A percentile compares a stretch with the other conserved stretches of the same genome.
These are phyloP conservation scores for Philopotamus ludificatus DNA, from an alignment of 1,140 invertebrate species.

Conservation along the genomic window DNA sequence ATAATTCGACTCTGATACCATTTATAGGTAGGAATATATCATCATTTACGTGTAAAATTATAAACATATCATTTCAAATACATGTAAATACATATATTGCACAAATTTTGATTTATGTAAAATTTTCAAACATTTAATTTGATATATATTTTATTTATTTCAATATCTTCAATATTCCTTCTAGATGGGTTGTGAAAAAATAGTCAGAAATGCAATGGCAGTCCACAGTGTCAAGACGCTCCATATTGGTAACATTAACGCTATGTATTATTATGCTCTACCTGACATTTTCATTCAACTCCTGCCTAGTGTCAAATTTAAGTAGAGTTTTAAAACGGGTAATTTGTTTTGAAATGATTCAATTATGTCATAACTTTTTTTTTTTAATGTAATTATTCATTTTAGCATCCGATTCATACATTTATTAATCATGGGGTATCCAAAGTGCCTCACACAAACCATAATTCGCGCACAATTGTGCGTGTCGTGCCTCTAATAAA, in stretches of 20 bases:
- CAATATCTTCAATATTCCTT: no score
- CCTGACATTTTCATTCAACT: constrained; percentile 59
- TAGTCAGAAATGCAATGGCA: constrained; percentile 39
- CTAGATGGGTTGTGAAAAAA: constrained; percentile 31
- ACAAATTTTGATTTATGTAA: no score
- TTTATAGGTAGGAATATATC: no score
- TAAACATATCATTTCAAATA: no score
- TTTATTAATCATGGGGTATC: constrained; percentile 44
- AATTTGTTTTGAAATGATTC: constrained; percentile 20
- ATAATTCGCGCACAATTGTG: constrained; percentile 43
- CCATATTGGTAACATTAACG: constrained; percentile 47
- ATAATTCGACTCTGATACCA: no score
- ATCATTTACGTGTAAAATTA: no score
- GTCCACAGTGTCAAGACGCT: constrained; percentile 44
- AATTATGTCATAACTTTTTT: not conserved
- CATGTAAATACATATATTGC: no score
- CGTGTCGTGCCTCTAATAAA: constrained; percentile 55
- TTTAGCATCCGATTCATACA: constrained; percentile 38
- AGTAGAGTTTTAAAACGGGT: constrained; percentile 49
- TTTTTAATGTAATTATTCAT: constrained; percentile 20
- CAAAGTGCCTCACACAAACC: constrained; percentile 44
- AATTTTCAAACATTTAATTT: not conserved
- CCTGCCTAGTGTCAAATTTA: constrained; percentile 57
- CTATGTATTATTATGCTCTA: constrained; percentile 53
- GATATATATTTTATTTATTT: not conserved